Percentiles rank a stretch among this genome's conserved stretches.
Evolutionary conservation across 2,888 invertebrate genomes (phyloP).

Genomic region (Corythucha ciliata): DNA sequence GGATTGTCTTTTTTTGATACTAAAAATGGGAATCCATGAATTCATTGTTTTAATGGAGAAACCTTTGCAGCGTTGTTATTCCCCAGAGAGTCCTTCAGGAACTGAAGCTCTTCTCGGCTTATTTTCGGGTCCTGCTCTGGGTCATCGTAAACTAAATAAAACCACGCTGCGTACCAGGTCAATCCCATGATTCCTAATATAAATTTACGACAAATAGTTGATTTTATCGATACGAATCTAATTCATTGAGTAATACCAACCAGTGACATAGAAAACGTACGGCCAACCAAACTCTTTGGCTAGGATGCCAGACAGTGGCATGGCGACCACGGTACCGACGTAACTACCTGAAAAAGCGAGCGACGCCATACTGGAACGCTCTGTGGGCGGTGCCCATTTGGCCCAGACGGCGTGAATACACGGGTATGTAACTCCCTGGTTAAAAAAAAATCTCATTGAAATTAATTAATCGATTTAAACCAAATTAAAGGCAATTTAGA

Average conservation of each 20-base stretch:
- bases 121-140: constrained; percentile 68
- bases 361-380: constrained; percentile 68
- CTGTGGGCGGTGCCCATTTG: constrained; percentile 70
- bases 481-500: constrained; percentile 21
- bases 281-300: constrained; percentile 67
- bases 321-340: constrained; percentile 72
- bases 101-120: constrained; percentile 59
- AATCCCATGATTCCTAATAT: constrained; percentile 54
- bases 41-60: too few species aligned
- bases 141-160: constrained; percentile 58
- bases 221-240: background rate
- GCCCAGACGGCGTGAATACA: constrained; percentile 78
- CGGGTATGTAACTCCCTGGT: constrained; percentile 66
- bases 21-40: too few species aligned
- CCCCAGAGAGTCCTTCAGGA: constrained; percentile 52
- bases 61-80: constrained; percentile 17
- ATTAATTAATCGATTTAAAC: background rate
- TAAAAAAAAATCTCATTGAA: background rate
- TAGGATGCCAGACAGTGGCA: constrained; percentile 66
- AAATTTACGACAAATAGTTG: background rate
- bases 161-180: constrained; percentile 64
- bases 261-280: constrained; percentile 73
- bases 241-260: constrained; percentile 43
- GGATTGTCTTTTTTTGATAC: too few species aligned
- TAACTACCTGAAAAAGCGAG: constrained; percentile 79